A percentile compares a stretch with the other conserved stretches of the same genome.
Evolutionary conservation across 1,140 invertebrate genomes (phyloP).

Genomic region (Ridgeia piscesae): DNA sequence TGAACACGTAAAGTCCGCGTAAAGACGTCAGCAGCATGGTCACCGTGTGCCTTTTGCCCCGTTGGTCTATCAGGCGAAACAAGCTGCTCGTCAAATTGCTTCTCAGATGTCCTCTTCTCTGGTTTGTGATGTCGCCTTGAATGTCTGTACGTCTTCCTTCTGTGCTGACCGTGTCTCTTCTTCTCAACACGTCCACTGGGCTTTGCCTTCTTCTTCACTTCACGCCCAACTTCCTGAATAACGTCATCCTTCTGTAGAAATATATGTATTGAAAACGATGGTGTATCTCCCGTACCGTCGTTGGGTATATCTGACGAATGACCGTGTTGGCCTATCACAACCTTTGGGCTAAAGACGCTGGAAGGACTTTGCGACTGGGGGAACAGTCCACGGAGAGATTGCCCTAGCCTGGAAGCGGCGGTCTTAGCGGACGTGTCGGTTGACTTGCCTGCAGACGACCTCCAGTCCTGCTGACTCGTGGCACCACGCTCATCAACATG

Average conservation of each 20-base stretch:
- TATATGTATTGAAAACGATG: not conserved
- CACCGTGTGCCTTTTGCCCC: too few relatives aligned
- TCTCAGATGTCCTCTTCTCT: not conserved
- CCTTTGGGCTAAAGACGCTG: not conserved
- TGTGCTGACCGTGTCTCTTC: not conserved
- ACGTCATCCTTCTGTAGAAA: not conserved
- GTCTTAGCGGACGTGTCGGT: not conserved
- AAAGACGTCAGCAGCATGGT: too few relatives aligned
- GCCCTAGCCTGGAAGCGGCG: not conserved
- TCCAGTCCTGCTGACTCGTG: too few relatives aligned
- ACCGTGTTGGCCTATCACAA: not conserved
- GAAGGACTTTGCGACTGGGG: not conserved
- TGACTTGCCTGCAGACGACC: too few relatives aligned
- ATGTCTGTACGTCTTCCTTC: not conserved
- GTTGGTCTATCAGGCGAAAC: too few relatives aligned
- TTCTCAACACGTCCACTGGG: not conserved
- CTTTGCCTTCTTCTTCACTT: not conserved
- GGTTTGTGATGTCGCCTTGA: not conserved
- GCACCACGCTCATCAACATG: too few relatives aligned
- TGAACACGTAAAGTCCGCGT: too few relatives aligned
- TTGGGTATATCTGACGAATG: not conserved
- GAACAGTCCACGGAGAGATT: not conserved
- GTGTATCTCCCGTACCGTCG: not conserved
- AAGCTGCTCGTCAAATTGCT: too few relatives aligned
- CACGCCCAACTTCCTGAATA: not conserved